Evolutionary conservation across 2,113 vertebrate species (phyloP).

Genomic region (Myiozetetes cayanensis): DNA sequence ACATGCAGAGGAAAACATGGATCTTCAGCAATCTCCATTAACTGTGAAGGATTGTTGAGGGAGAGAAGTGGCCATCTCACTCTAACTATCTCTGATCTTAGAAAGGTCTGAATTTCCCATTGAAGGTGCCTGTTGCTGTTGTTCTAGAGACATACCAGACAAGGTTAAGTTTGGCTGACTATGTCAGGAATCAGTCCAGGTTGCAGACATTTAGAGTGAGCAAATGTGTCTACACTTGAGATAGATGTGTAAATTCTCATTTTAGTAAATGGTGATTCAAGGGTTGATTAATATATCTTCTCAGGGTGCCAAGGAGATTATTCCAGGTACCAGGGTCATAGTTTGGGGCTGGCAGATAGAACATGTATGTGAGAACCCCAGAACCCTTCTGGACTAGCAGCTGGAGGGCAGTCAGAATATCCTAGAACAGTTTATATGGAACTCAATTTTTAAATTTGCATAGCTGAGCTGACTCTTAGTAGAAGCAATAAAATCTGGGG

Average conservation of each 20-base stretch:
- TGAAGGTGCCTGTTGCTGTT: not conserved
- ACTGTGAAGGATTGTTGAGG: not conserved
- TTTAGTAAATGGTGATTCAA: not conserved
- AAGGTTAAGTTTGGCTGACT: not conserved
- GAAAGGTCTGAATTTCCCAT: not conserved
- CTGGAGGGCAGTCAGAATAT: not conserved
- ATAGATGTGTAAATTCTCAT: not conserved
- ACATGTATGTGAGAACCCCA: not conserved
- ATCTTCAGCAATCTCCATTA: not conserved
- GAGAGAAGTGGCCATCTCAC: not conserved
- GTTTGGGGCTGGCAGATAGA: not conserved
- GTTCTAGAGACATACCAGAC: not conserved
- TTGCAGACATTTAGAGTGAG: not conserved
- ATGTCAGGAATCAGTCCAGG: not conserved
- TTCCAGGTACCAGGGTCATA: not conserved
- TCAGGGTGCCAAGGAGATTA: not conserved
- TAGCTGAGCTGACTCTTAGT: not conserved
- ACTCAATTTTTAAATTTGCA: not conserved
- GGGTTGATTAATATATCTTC: not conserved
- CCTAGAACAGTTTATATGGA: not conserved
- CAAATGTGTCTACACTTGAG: not conserved
- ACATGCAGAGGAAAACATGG: not conserved
- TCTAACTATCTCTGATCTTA: not conserved
- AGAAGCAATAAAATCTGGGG: not conserved
- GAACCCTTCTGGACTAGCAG: not conserved